Evolutionary conservation across 2,888 invertebrate species (phyloP), one percentile per base, ranked within the genome.

Genomic region (Pristionchus maxplancki): DNA sequence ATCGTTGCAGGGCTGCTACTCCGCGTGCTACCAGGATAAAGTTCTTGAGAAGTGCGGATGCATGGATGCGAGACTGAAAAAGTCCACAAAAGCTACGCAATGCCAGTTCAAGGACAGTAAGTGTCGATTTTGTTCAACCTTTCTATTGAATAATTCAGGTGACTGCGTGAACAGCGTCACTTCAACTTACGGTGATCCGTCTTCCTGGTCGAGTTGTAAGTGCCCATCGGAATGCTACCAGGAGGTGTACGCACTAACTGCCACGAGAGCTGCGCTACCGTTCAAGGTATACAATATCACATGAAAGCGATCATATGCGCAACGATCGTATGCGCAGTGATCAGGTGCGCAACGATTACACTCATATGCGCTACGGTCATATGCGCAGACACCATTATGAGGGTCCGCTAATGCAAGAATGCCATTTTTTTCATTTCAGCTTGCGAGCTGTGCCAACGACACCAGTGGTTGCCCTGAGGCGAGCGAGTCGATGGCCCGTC

Each of bases 191-290:
- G 84, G 84, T 1, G 40, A 37, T 20, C 9, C 40, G 3, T 84
- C 84, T 15, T 84, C 84, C 17, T 84, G 58, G 58, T 6, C 1
- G 15, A 31, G 34, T 0, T 84, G 84, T n/a, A 37, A 40, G 11
- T 84, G 84, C 40, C 84, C 84, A 0, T n/a, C 40, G 1, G 62
- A 50, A 4, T 84, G 84, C 84, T 84, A 84, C 40, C 84, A 84
- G 50, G 84, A 84, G 11, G 28, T 20, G 20, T 84, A 84, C 64
- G 44, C 40, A 0, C 31, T 84, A n/a, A 9, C 24, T 0, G 58
- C 84, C 5, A 64, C 84, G 13, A 15, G 62, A 28, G 37, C 84
- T 5, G n/a, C 17, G 1, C 62, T 84, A 28, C 84, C 84, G 1
- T 84, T 40, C 64, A 84, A 84, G 62, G 84, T 83, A 58, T 15